Evolutionary conservation across 2,797 vertebrate species (phyloP), one percentile per base, ranked within the genome.

Genomic region (Acipenser transmontanus): DNA sequence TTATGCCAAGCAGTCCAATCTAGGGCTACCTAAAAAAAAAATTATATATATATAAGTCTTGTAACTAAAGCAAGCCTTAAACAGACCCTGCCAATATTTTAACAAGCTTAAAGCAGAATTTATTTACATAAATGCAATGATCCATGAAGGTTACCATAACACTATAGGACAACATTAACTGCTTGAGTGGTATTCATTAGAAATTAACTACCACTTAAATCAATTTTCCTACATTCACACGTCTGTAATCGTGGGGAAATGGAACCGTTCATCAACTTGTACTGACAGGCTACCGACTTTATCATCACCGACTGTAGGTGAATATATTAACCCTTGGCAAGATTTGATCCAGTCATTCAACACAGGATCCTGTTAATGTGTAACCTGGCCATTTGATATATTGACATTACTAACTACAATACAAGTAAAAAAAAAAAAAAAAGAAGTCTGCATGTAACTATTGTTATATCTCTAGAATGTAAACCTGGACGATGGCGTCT

Each of bases 121-220:
- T 92, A 91, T 91, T 90, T 89, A 88, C 87, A 89, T 88, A 89
- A 88, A 88, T 72, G 85, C 88, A 82, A 81, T 88, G 89, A 91
- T 90, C 89, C 89, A 71, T 90, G 90, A 91, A 91, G 89, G 89
- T 90, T 89, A 88, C 89, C 88, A 88, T 89, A 88, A 88, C 87
- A 87, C 86, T 80, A 49, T 85, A 86, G 87, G 84, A 89, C 80
- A 84, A 70, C 81, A 90, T 91, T 91, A 90, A 80, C 86, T 85
- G 88, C 88, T 81, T 87, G 84, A 85, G 79, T 87, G 89, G 78
- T 88, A 88, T 91, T 90, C 89, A 92, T 91, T 91, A 91, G 87
- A 90, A 91, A 92, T 92, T 91, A 92, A 92, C 88, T 88, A 88
- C 88, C 87, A 91, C 89, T 89, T 90, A 91, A 89, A 92, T 91